phyloP scores from a whole-genome alignment of 2,797 vertebrate species.

The Acanthis flammea region DNA sequence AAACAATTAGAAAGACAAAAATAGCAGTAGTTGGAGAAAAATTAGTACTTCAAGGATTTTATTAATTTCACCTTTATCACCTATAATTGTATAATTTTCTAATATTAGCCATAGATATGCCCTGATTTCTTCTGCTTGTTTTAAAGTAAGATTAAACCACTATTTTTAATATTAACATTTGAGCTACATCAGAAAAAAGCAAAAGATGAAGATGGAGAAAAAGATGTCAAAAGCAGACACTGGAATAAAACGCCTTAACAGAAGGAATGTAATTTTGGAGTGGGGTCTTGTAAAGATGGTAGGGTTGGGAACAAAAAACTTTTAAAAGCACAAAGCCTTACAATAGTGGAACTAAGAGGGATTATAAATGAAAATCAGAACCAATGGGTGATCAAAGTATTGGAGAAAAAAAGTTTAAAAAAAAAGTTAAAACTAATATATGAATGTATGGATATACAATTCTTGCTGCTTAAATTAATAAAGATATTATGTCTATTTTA shows the following conservation, averaged over 20 bases:
- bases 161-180: not conserved
- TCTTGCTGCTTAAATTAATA: not conserved
- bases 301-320: not conserved
- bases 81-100: not conserved
- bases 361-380: not conserved
- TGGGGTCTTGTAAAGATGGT: not conserved
- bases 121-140: not conserved
- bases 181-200: not conserved
- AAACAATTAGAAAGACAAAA: not conserved
- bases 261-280: accelerated
- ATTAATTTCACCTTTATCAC: not conserved
- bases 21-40: not conserved
- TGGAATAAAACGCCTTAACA: not conserved
- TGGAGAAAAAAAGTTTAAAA: not conserved
- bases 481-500: not conserved
- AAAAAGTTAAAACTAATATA: not conserved
- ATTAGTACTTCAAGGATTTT: not conserved
- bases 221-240: not conserved
- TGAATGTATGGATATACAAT: not conserved
- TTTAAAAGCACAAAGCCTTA: not conserved
- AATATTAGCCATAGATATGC: not conserved
- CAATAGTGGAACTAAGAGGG: not conserved
- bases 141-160: not conserved
- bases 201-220: not conserved
- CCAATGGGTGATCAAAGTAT: not conserved